Evolutionary conservation across 2,113 vertebrate species (phyloP).

Genomic region (Nothoprocta pentlandii): DNA sequence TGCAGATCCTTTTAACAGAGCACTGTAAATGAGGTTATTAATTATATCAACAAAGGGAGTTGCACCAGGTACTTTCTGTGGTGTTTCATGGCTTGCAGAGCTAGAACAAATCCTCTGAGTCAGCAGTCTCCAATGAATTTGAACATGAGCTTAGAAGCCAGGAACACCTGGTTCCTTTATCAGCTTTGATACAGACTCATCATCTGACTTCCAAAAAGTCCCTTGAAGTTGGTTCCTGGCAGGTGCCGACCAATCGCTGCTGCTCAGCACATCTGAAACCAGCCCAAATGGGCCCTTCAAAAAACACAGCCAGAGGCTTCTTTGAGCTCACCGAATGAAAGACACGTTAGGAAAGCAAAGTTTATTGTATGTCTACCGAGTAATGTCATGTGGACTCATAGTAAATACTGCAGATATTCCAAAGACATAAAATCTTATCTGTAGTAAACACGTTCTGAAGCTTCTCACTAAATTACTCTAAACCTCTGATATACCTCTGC

Average conservation of each 20-base stretch:
- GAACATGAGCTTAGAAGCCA: conserved; percentile 17
- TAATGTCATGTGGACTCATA: neutral
- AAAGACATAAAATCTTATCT: conserved; percentile 28
- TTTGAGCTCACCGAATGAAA: neutral
- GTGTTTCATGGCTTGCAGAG: conserved; percentile 12
- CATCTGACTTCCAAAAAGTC: neutral
- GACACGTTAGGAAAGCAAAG: conserved; percentile 13
- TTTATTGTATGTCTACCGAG: neutral
- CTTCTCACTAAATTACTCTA: conserved; percentile 12
- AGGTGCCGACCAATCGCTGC: neutral
- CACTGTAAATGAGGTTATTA: conserved; percentile 26
- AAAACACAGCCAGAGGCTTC: conserved; percentile 10
- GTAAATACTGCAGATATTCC: conserved; percentile 38
- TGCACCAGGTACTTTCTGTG: conserved; percentile 22
- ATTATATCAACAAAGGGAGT: conserved; percentile 29
- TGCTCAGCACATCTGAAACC: conserved; percentile 36
- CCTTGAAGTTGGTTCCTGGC: conserved; percentile 47
- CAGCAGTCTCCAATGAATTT: conserved; percentile 30
- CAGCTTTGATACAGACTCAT: conserved; percentile 42
- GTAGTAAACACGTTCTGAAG: conserved; percentile 45
- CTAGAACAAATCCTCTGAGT: conserved; percentile 39
- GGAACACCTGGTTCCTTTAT: conserved; percentile 58
- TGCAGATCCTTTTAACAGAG: conserved; percentile 34
- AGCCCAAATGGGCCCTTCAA: neutral
- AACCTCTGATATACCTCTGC: neutral